Evolutionary conservation across 2,113 vertebrate species (phyloP).

Genomic region (Gopherus flavomarginatus): DNA sequence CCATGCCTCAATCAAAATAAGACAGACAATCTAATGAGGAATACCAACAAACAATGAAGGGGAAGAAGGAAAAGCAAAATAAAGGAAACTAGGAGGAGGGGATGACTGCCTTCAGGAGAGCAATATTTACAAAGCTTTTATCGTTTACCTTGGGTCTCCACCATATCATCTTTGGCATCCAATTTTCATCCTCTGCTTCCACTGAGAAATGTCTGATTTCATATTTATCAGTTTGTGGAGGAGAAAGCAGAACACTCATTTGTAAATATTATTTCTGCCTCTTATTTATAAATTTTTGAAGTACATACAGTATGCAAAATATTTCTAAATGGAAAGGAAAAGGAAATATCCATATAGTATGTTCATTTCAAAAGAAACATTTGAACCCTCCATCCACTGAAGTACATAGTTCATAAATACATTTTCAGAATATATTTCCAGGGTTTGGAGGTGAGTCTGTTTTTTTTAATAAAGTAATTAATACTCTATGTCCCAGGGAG

Average conservation of each 20-base stretch:
- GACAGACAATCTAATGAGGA: not conserved
- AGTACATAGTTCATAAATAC: not conserved
- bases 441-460: not conserved
- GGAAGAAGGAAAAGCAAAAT: not conserved
- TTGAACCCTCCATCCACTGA: not conserved
- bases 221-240: not conserved
- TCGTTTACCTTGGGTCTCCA: not conserved
- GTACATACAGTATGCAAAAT: not conserved
- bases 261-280: slow-evolving; percentile 16
- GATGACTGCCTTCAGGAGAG: not conserved
- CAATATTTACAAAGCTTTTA: not conserved
- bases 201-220: not conserved
- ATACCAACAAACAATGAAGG: not conserved
- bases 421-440: not conserved
- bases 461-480: slow-evolving; percentile 17
- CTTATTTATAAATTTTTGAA: slow-evolving; percentile 12
- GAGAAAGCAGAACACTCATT: not conserved
- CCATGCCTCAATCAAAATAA: not conserved
- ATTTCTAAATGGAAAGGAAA: not conserved
- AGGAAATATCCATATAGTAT: not conserved
- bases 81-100: not conserved
- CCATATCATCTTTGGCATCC: not conserved
- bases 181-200: not conserved
- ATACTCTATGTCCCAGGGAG: not conserved
- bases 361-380: not conserved